A percentile compares a stretch with the other conserved stretches of the same genome.
These are phyloP conservation scores for Camelus dromedarius DNA, from an alignment of 2,113 vertebrate genomes.

Conservation along the genomic window DNA sequence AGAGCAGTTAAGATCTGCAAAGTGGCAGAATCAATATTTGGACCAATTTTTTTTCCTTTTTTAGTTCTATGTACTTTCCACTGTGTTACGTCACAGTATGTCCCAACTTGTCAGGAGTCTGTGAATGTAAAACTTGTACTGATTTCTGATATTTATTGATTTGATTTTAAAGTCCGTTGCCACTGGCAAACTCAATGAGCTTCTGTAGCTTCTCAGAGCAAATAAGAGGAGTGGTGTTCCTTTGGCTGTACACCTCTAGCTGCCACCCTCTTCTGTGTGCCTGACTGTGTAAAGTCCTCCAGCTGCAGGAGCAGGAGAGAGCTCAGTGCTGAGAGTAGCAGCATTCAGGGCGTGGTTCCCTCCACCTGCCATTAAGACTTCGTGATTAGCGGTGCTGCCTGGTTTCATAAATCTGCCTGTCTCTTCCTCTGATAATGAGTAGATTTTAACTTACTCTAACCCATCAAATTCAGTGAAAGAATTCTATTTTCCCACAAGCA, in stretches of 20 bases:
- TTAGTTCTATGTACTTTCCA: background rate
- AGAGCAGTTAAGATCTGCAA: background rate
- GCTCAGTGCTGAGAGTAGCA: background rate
- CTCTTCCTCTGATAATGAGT: background rate
- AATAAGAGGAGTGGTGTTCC: background rate
- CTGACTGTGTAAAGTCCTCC: background rate
- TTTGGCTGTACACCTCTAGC: background rate
- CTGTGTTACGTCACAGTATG: background rate
- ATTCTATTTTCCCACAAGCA: background rate
- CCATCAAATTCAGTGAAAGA: background rate
- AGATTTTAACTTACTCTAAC: background rate
- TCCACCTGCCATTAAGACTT: background rate
- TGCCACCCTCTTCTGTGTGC: background rate
- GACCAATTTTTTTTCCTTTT: background rate
- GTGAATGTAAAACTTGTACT: background rate
- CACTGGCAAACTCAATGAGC: background rate
- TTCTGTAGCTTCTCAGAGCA: background rate
- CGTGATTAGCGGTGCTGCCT: constrained; percentile 26
- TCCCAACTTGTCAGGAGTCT: constrained; percentile 40
- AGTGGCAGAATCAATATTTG: constrained; percentile 6
- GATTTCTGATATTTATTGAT: constrained; percentile 12
- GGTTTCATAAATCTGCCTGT: background rate
- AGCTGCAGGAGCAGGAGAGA: background rate
- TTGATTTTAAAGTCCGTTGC: constrained; percentile 32
- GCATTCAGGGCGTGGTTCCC: background rate